A percentile compares a stretch with the other conserved stretches of the same genome.
Evolutionary conservation across 2,797 vertebrate species (phyloP).

Genomic region (Sciurus vulgaris): DNA sequence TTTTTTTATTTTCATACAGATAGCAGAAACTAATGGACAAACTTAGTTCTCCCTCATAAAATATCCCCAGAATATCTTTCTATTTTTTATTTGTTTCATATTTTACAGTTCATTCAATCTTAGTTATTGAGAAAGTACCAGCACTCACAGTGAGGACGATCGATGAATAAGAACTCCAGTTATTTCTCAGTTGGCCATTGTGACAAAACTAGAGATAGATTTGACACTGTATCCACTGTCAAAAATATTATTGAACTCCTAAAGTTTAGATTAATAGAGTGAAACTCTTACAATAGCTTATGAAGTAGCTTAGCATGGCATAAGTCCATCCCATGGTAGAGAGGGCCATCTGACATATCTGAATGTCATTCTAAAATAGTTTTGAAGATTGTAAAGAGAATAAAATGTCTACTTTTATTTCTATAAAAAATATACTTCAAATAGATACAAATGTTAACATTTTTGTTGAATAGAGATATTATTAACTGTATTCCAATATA

Average conservation of each 20-base stretch:
- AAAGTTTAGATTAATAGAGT: neutral
- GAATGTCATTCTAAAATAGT: neutral
- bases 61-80: neutral
- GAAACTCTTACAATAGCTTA: neutral
- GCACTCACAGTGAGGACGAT: neutral
- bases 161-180: neutral
- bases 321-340: neutral
- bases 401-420: neutral
- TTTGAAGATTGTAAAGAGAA: slow-evolving; percentile 15
- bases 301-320: neutral
- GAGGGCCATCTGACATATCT: neutral
- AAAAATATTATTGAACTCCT: neutral
- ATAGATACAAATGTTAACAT: neutral
- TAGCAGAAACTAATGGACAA: neutral
- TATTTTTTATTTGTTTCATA: neutral
- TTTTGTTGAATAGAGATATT: neutral
- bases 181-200: neutral
- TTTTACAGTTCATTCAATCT: neutral
- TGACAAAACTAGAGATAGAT: neutral
- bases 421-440: neutral
- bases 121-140: neutral
- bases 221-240: neutral
- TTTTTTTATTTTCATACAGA: neutral
- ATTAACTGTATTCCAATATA: neutral
- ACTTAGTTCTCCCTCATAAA: neutral